Evolutionary conservation across 1,140 invertebrate genomes (phyloP), one percentile per base, ranked within the genome.

Genomic region (Saxidomus purpurata): DNA sequence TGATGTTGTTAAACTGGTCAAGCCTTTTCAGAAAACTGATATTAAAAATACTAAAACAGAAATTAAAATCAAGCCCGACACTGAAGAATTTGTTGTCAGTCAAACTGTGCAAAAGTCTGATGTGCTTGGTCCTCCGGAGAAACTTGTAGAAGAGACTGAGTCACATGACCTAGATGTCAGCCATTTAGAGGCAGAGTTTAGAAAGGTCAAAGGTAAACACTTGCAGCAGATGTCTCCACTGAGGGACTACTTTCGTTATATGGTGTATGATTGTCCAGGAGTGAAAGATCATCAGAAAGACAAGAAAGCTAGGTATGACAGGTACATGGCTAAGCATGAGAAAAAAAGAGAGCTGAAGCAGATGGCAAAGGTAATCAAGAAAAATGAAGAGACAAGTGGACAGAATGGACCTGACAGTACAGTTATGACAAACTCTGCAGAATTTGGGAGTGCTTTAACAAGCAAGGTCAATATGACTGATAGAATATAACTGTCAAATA

Each of bases 181-280:
- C 59, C 31, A 81, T 19, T 40, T 89, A 36, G 87, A 71, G 31
- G 19, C 47, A 17, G 67, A 74, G 61, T 89, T 89, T 25, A 67
- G 77, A 55, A 40, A 36, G 49, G 55, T 81, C 31, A 71, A 81
- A 52, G 87, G 87, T 52, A 52, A 28, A 34, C 31, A 74, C 17
- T 28, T 89, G 63, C 79, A 89, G 36, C 59, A 81, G 34, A 28
- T 49, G 15, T 17, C 87, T 25, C 61, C 77, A 34, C n/a, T 89
- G 19, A 80, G 79, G 55, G 79, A 89, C 52, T 89, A 89, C 31
- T 74, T 89, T 34, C 59, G 79, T 22, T 89, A 89, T 34, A 40
- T 89, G 22, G 79, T 89, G 2, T 67, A 80, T 71, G 87, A 89
- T 34, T 81, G 38, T 52, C 87, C 87, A 6, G 87, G 87, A 17